Percentiles rank a stretch among this genome's conserved stretches.
Conservation (phyloP, 2,888 invertebrate species). For the Adineta ricciae region DNA sequence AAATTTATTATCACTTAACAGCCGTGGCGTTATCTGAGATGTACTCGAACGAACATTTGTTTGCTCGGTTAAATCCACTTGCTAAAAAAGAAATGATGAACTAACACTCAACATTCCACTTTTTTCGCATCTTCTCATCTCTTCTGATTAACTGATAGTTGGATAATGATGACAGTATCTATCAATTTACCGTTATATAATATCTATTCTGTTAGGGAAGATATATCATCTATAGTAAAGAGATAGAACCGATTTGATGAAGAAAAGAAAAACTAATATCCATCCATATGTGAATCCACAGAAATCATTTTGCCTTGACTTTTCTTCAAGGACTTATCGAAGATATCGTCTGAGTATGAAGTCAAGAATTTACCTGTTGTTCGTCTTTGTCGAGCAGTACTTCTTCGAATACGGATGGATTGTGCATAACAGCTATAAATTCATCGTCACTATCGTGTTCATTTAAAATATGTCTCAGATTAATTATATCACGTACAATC, state of each 20-base stretch:
- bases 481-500: neutral
- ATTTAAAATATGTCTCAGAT: neutral
- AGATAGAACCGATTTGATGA: neutral
- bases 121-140: neutral
- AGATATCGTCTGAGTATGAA: neutral
- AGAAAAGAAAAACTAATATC: neutral
- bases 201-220: neutral
- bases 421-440: constrained; percentile 16
- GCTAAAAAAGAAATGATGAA: neutral
- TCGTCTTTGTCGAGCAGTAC: neutral
- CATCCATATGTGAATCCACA: neutral
- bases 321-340: neutral
- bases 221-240: neutral
- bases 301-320: neutral
- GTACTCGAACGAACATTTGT: neutral
- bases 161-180: neutral
- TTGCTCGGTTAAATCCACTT: neutral
- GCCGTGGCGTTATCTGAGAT: neutral
- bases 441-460: constrained; percentile 12
- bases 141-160: neutral
- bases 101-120: neutral
- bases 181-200: neutral
- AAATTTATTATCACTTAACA: neutral
- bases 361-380: neutral
- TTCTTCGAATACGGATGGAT: neutral